Percentiles rank a stretch among this genome's conserved stretches.
Evolutionary conservation across 2,888 invertebrate species (phyloP).

Genomic region (Neoscelio sp.): DNA sequence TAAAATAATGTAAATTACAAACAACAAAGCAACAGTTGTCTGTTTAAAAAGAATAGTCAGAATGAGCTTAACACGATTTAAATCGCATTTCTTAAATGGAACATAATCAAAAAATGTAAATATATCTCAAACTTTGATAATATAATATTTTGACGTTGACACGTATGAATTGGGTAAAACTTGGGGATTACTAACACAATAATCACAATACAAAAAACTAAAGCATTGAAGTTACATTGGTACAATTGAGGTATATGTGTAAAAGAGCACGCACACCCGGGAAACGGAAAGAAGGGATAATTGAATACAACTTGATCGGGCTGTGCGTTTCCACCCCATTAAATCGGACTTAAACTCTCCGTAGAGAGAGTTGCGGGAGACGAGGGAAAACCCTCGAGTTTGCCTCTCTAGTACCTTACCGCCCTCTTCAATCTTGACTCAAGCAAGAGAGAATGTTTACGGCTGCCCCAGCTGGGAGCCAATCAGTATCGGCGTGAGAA

Average conservation of each 20-base stretch:
- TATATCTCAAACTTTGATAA: not conserved
- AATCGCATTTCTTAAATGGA: not conserved
- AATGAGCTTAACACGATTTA: not conserved
- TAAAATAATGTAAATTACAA: too few species aligned
- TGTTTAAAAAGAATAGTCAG: too few species aligned
- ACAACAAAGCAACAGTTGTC: too few species aligned
- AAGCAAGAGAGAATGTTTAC: conserved; percentile 80
- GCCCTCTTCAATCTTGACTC: conserved; percentile 64
- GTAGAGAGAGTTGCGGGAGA: conserved; percentile 53
- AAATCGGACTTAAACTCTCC: conserved; percentile 82
- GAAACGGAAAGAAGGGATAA: conserved; percentile 79
- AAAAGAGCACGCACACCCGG: conserved; percentile 39
- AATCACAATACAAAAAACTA: conserved; percentile 21
- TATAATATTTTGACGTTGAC: conserved; percentile 29
- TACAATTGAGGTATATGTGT: conserved; percentile 29
- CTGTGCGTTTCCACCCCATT: conserved; percentile 83
- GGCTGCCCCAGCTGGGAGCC: conserved; percentile 81
- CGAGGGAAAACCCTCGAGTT: conserved; percentile 53
- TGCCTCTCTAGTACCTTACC: conserved; percentile 40
- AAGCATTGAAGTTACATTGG: conserved; percentile 10
- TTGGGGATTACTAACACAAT: not conserved
- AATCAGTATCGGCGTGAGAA: conserved; percentile 77
- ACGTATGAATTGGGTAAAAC: conserved; percentile 9
- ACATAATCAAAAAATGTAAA: conserved; percentile 8
- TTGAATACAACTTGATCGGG: conserved; percentile 83